phyloP scores from a whole-genome alignment of 2,113 vertebrate genomes.

The Galemys pyrenaicus region DNA sequence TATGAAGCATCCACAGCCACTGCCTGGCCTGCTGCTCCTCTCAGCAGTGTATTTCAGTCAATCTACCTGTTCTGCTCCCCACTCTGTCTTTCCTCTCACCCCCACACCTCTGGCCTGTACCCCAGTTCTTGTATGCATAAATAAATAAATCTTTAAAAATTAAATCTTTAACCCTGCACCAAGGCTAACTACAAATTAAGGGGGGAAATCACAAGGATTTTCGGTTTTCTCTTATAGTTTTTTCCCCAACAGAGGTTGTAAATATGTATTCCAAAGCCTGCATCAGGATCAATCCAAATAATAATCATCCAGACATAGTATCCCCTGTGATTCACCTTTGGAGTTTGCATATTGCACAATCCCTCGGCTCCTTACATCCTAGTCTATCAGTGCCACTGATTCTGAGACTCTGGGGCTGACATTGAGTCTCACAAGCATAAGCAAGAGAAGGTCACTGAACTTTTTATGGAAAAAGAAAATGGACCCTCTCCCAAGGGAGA shows the following conservation, averaged over 20 bases:
- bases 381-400: not conserved
- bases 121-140: too few relatives aligned
- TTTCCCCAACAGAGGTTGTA: not conserved
- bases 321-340: not conserved
- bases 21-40: too few relatives aligned
- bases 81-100: too few relatives aligned
- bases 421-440: not conserved
- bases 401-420: not conserved
- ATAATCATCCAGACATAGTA: not conserved
- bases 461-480: not conserved
- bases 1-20: too few relatives aligned
- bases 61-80: too few relatives aligned
- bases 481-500: not conserved
- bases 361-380: not conserved
- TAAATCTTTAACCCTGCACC: too few relatives aligned
- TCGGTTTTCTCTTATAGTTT: not conserved
- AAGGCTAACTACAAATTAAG: not conserved
- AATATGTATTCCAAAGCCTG: not conserved
- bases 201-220: not conserved
- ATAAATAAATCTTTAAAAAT: too few relatives aligned
- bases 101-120: too few relatives aligned
- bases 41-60: too few relatives aligned
- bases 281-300: not conserved
- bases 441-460: not conserved
- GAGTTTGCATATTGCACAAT: not conserved